Evolutionary conservation across 92 coral and sea anemone species (phyloP), one percentile per base, ranked within the genome.

Genomic region (Bergia sp.): DNA sequence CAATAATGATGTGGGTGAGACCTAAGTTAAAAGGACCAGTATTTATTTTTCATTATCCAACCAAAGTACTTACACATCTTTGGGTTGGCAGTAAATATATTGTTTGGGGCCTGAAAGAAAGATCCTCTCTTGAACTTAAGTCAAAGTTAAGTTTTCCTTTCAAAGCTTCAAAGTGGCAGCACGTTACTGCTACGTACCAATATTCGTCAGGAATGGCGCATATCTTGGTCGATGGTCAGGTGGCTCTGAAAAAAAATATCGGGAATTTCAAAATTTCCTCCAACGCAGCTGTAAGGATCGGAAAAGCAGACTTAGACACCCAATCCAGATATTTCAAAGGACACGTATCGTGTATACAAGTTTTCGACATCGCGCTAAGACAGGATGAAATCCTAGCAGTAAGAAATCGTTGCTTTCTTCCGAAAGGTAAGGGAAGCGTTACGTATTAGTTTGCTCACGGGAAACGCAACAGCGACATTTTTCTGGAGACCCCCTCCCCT

Each of bases 1-100:
- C 91, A 0, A n/a, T 89, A 40, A 41, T 89, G 82, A 73, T 76
- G 80, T 89, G 91, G 91, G 75, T 89, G 29, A 50, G 47, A 39
- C 91, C 82, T 57, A 38, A 74, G 16, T 55, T 57, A 40, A 57
- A 20, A 4, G 91, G 91, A 1, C 91, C 91, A 20, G 8, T 89
- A 8, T 89, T 89, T 83, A 71, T 76, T 1, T 74, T 41, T 55
- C 50, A 53, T 29, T 21, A 75, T 3, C 7, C 40, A 8, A n/a
- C 45, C 3, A 2, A 6, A 1, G 82, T 84, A 85, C 50, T 41
- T 12, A 45, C 50, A 45, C 83, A 82, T 49, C 1, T 89, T 7
- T 89, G 91, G 91, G 18, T 89, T 29, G 29, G 29, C 29, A 1
- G 43, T 16, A 0, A 0, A 10, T 1, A 36, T 20, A 0, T 44